Percentiles rank a stretch among this genome's conserved stretches.
phyloP scores from a whole-genome alignment of 2,113 vertebrate species.

The Brachirus orientalis region DNA sequence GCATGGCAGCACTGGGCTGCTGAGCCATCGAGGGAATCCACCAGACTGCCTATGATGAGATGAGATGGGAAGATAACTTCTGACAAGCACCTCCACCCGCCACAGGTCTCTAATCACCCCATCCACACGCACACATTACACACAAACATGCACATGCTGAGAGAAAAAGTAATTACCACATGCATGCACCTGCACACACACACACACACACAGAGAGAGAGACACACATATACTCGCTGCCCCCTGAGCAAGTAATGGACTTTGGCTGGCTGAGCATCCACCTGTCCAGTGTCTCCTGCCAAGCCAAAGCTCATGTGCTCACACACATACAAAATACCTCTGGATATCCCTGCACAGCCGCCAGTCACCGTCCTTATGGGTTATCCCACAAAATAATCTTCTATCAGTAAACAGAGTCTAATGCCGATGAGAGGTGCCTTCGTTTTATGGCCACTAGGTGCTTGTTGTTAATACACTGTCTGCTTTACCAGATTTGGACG shows the following conservation, averaged over 20 bases:
- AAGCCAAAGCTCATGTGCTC: slow-evolving; percentile 69
- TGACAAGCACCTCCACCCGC: slow-evolving; percentile 73
- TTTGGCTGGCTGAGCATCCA: slow-evolving; percentile 78
- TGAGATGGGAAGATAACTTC: slow-evolving; percentile 80
- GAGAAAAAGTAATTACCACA: slow-evolving; percentile 76
- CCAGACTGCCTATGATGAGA: slow-evolving; percentile 77
- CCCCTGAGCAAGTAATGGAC: slow-evolving; percentile 74
- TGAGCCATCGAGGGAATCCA: slow-evolving; percentile 80
- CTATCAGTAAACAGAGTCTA: slow-evolving; percentile 57
- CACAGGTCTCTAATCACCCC: slow-evolving; percentile 73
- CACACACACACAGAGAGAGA: too few species aligned
- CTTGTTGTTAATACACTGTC: slow-evolving; percentile 51
- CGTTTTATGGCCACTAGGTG: slow-evolving; percentile 58
- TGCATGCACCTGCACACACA: slow-evolving; percentile 30
- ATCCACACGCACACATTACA: slow-evolving; percentile 38
- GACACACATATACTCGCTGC: slow-evolving; percentile 51
- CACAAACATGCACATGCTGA: slow-evolving; percentile 12
- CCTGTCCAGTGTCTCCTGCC: slow-evolving; percentile 72
- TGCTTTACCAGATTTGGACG: slow-evolving; percentile 23
- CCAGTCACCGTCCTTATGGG: slow-evolving; percentile 49
- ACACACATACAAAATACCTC: slow-evolving; percentile 73
- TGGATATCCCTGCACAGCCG: slow-evolving; percentile 61
- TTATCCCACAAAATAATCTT: slow-evolving; percentile 59
- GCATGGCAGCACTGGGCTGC: slow-evolving; percentile 58
- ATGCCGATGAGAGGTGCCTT: slow-evolving; percentile 57